These are phyloP conservation scores for Emydura subglobosa DNA, from an alignment of 2,113 vertebrate genomes.

Conservation along the genomic window DNA sequence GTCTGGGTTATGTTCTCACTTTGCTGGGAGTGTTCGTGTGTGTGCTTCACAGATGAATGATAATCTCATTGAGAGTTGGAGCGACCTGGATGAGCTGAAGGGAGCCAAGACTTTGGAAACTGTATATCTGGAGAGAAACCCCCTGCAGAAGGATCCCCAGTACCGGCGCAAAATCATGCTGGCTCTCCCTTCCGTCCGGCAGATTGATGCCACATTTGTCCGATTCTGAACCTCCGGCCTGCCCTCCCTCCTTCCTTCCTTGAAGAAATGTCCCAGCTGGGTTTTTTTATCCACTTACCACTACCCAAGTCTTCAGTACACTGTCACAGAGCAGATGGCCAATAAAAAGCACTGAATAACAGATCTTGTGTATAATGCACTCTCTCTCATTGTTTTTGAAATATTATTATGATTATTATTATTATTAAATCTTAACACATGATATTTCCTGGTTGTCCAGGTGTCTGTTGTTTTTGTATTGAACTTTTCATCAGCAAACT, in stretches of 20 bases:
- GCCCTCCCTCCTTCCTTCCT: conserved; percentile 8
- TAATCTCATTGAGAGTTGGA: conserved; percentile 96
- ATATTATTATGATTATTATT: conserved; percentile 43
- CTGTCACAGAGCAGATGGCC: conserved; percentile 60
- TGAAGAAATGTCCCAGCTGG: conserved; percentile 38
- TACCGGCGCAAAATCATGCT: conserved; percentile 98
- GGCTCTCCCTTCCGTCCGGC: conserved; percentile 92
- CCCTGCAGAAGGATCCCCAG: conserved; percentile 96
- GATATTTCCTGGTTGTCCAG: background rate
- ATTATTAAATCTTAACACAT: conserved; percentile 70
- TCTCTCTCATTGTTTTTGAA: conserved; percentile 50
- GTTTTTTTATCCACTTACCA: conserved; percentile 66
- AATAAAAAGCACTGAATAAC: conserved; percentile 67
- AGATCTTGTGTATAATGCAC: conserved; percentile 59
- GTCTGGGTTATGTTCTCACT: fast-evolving
- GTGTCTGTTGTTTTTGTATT: background rate
- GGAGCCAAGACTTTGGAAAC: conserved; percentile 92
- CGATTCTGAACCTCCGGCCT: conserved; percentile 87
- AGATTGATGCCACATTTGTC: conserved; percentile 97
- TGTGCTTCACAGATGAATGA: conserved; percentile 92
- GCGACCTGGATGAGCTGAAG: conserved; percentile 95
- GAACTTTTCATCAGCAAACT: background rate
- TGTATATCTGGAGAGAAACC: conserved; percentile 95
- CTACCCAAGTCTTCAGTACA: conserved; percentile 58
- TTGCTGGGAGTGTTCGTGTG: background rate